Evolutionary conservation across 1,140 invertebrate genomes (phyloP).

Genomic region (Olivierus martensii): DNA sequence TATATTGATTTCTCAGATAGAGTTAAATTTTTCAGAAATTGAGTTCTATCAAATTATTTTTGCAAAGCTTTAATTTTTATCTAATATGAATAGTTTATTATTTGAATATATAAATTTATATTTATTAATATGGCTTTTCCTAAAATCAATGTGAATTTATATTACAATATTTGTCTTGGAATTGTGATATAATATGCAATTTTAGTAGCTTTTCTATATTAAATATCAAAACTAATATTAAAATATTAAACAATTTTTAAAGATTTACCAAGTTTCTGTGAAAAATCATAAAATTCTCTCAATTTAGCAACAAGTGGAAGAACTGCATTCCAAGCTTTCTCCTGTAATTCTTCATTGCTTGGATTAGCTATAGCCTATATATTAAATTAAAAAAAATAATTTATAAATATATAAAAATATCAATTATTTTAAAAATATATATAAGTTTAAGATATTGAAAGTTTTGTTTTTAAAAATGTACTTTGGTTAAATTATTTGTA

Average conservation of each 20-base stretch:
- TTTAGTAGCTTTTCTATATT: no score
- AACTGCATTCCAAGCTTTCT: constrained; percentile 69
- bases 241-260: not conserved
- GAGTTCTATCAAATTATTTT: no score
- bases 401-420: no score
- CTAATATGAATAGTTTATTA: no score
- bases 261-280: constrained; percentile 63
- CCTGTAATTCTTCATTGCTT: constrained; percentile 53
- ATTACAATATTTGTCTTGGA: no score
- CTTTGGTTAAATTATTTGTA: not conserved
- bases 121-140: no score
- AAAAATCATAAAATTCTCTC: constrained; percentile 79
- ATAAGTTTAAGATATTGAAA: constrained; percentile 1
- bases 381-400: constrained; percentile 8
- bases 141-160: no score
- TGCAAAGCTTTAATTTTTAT: no score
- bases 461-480: not conserved
- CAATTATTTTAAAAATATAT: not conserved
- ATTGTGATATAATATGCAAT: no score
- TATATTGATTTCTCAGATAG: no score
- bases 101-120: no score
- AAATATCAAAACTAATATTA: not conserved
- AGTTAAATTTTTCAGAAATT: no score
- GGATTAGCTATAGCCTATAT: constrained; percentile 72
- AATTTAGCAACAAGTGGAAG: constrained; percentile 70